Evolutionary conservation across 2,113 vertebrate species (phyloP), one percentile per base, ranked within the genome.

Genomic region (Zapornia atra): DNA sequence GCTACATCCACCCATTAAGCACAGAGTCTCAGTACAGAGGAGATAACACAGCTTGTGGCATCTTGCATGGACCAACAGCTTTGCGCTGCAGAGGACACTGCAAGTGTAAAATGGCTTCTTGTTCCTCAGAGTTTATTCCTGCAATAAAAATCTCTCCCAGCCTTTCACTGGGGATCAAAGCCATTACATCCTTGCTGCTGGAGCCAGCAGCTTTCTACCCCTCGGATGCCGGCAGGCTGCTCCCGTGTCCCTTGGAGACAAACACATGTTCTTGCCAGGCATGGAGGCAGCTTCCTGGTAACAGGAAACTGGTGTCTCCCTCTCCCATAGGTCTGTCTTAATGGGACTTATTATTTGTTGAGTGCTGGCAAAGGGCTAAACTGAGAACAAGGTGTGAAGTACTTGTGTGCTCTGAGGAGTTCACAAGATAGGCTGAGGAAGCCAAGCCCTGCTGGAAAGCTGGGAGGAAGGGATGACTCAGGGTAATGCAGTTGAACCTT

Each of bases 371-470:
- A 56, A 59, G 44, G 64, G 24, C 83, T 95, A 36, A 70, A 86
- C 84, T 63, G 50, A 92, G 81, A 86, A 77, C 54, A 94, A 94
- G 68, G 77, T 81, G 64, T 60, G 86, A 92, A 72, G 66, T 56
- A 22, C 15, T 82, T 80, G 29, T 38, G 9, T 69, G 83, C 56
- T 70, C 68, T 81, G 86, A 95, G 66, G 63, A 72, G 72, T 61
- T 92, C 82, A 38, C n/a, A 66, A 69, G 64, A n/a, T 54, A n/a
- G 1, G 1, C 22, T 76, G 75, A 51, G 2, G 6, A 76, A 72
- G 71, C 63, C 66, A 76, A 92, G 33, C 34, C 15, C 0, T 16
- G 42, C 19, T 86, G 59, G 72, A 88, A 76, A 77, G 54, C 50
- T n/a, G 1, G 1, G 68, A 86, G 70, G 80, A 80, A 63, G 81